Percentiles rank a stretch among this genome's conserved stretches.
Evolutionary conservation across 2,797 vertebrate genomes (phyloP).

Genomic region (Dicrostonyx torquatus): DNA sequence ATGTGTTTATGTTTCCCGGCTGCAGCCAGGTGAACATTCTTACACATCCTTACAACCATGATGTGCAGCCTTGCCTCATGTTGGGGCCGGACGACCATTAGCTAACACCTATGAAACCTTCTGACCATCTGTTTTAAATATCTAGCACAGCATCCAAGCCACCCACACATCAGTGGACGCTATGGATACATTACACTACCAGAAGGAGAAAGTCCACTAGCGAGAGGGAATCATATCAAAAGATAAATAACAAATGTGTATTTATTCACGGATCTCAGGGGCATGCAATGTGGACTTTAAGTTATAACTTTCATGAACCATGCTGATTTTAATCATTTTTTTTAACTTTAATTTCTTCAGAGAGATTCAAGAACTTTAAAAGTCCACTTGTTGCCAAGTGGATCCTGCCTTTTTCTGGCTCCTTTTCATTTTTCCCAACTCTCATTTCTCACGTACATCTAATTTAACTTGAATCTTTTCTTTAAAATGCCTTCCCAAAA

Average conservation of each 20-base stretch:
- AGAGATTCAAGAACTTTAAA: neutral
- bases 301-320: neutral
- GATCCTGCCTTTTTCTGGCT: neutral
- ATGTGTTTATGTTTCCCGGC: neutral
- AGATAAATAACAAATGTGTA: neutral
- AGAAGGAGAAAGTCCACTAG: neutral
- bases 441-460: neutral
- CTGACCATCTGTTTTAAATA: neutral
- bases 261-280: neutral
- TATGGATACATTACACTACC: rapidly evolving
- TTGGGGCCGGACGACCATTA: neutral
- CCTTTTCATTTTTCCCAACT: neutral
- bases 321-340: neutral
- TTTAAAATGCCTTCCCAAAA: neutral
- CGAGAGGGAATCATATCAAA: neutral
- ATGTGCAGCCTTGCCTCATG: neutral
- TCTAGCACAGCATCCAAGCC: rapidly evolving
- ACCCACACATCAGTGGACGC: neutral
- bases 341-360: neutral
- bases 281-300: neutral
- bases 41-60: too few relatives aligned
- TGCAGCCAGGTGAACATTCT: neutral
- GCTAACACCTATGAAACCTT: neutral
- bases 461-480: neutral
- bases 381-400: neutral